Evolutionary conservation across 2,797 vertebrate species (phyloP).

Genomic region (Sparus aurata): DNA sequence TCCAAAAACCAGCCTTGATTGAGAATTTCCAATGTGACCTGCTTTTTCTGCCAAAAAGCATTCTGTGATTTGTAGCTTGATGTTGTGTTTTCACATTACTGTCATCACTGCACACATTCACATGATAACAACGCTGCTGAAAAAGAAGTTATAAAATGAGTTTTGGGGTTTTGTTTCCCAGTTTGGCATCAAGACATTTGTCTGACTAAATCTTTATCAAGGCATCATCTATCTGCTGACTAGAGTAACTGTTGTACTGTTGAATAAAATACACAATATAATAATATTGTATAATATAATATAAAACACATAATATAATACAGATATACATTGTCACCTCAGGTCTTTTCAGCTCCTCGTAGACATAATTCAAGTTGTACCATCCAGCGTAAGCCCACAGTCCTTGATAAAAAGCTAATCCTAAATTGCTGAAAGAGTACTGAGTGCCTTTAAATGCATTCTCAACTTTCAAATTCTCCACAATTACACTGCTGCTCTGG

Average conservation of each 20-base stretch:
- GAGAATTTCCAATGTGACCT: not conserved
- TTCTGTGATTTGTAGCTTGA: not conserved
- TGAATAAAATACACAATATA: no score
- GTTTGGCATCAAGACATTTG: not conserved
- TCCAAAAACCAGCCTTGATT: no score
- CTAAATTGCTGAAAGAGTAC: constrained; percentile 71
- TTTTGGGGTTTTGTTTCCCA: no score
- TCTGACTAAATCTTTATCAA: not conserved
- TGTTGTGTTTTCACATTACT: not conserved
- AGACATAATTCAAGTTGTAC: constrained; percentile 87
- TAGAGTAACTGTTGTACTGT: no score
- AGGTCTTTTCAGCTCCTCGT: constrained; percentile 88
- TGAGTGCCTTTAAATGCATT: constrained; percentile 84
- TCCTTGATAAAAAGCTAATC: constrained; percentile 88
- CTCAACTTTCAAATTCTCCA: constrained; percentile 74
- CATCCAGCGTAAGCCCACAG: constrained; percentile 90
- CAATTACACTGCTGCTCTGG: constrained; percentile 66
- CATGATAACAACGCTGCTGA: not conserved
- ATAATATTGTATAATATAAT: no score
- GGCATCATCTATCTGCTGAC: constrained; percentile 44
- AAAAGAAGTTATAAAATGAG: not conserved
- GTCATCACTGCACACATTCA: not conserved
- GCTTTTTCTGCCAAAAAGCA: not conserved
- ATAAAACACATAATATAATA: not conserved
- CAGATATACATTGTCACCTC: constrained; percentile 74